Evolutionary conservation across 2,888 invertebrate genomes (phyloP), one percentile per base, ranked within the genome.

Genomic region (Nomada hirtipes): DNA sequence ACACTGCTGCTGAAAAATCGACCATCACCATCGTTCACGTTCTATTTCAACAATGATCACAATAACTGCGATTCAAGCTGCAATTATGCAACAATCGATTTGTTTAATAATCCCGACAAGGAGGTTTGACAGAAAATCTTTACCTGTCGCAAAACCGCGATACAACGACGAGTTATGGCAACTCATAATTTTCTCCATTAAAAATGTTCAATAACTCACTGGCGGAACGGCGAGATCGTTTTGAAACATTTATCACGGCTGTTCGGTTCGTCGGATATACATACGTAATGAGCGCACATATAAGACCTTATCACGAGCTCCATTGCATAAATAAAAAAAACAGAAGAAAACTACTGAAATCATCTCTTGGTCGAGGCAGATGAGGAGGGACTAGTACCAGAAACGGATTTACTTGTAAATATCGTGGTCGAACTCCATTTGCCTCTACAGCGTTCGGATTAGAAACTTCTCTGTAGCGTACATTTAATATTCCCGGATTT

Each of bases 291-390:
- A 47, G 69, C 47, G 26, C 50, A 15, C 42, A 69, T 18, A 69
- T 2, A 47, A 29, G 42, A 47, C 64, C 52, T 84, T 85, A 87
- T 86, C 87, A 84, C 26, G 59, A 20, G 42, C 23, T 23, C 65
- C 65, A 79, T 86, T 79, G 72, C 15, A 72, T 47, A 44, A 64
- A 73, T 61, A 69, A 57, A 76, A 61, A 61, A 50, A 23, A 59
- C 36, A 36, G 36, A 36, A 50, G 72, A 63, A 47, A 74, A 71
- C 50, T 59, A 60, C n/a, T 60, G 15, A 57, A 76, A 77, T 65
- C 73, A 75, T 85, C 71, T 79, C 74, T 79, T 13, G n/a, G 67
- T 53, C 42, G 73, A 60, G 44, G 23, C 59, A 71, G 71, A 76
- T 71, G 78, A 63, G 20, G 23, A 50, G 23, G 64, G 59, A 36